A percentile compares a stretch with the other conserved stretches of the same genome.
These are phyloP conservation scores for Rhabdornis inornatus DNA, from an alignment of 2,113 vertebrate species.

Conservation along the genomic window DNA sequence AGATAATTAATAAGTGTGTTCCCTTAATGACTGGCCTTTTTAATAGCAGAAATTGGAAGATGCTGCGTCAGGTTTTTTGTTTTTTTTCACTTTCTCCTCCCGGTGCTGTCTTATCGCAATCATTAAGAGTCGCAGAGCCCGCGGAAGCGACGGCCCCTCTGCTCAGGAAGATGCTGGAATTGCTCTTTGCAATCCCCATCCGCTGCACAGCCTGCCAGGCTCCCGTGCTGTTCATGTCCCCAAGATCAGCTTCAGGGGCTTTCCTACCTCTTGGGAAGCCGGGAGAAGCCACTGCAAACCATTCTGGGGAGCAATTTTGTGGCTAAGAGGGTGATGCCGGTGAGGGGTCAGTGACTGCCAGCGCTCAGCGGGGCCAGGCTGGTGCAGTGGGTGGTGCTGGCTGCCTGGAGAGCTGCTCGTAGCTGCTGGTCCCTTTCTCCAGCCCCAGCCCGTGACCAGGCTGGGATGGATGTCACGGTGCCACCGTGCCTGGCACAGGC, in stretches of 20 bases:
- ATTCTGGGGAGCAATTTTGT: not conserved
- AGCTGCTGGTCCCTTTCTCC: not conserved
- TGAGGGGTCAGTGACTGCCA: not conserved
- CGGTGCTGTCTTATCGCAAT: accelerated
- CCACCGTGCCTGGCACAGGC: not conserved
- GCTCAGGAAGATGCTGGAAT: not conserved
- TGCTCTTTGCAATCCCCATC: not conserved
- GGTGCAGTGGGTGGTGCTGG: accelerated
- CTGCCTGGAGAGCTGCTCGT: not conserved
- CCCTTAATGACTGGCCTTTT: constrained; percentile 73
- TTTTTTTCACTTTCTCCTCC: not conserved
- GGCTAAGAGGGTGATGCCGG: not conserved
- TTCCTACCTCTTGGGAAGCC: not conserved
- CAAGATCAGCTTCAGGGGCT: not conserved
- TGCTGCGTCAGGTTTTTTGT: not conserved
- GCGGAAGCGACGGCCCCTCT: accelerated
- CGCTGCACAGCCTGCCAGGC: accelerated
- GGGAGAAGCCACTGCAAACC: not conserved
- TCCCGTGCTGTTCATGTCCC: not conserved
- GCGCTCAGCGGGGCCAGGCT: not conserved
- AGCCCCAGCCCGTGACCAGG: accelerated
- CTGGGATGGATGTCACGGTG: not conserved
- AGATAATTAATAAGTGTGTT: constrained; percentile 77
- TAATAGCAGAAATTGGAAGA: constrained; percentile 74
- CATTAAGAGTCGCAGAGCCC: not conserved